A percentile compares a stretch with the other conserved stretches of the same genome.
These are phyloP conservation scores for Himalopsyche japonica DNA, from an alignment of 2,888 invertebrate species.

Conservation along the genomic window DNA sequence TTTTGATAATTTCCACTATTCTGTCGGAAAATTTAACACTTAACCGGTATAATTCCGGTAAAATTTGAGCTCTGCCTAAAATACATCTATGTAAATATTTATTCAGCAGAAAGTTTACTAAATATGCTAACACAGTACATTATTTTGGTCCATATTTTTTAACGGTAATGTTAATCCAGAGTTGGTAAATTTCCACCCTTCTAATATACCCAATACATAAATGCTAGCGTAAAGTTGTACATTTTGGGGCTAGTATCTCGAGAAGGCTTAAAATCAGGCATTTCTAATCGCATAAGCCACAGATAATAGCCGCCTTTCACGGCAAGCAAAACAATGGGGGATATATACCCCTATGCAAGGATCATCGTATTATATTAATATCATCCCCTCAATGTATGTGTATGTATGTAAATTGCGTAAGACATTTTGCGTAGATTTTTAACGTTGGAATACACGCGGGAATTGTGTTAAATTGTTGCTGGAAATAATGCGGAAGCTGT, in stretches of 20 bases:
- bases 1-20: too few relatives aligned
- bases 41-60: too few relatives aligned
- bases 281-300: neutral
- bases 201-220: neutral
- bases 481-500: too few relatives aligned
- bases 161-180: neutral
- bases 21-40: too few relatives aligned
- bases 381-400: neutral
- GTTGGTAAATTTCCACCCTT: neutral
- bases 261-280: neutral
- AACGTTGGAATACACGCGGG: neutral
- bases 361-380: neutral
- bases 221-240: neutral
- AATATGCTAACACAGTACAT: neutral
- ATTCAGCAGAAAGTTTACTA: too few relatives aligned
- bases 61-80: too few relatives aligned
- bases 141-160: neutral
- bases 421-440: neutral
- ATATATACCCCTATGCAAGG: neutral
- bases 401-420: neutral
- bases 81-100: too few relatives aligned
- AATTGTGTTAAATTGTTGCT: neutral
- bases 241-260: neutral
- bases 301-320: neutral
- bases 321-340: neutral